Evolutionary conservation across 2,113 vertebrate species (phyloP).

Genomic region (Nymphicus hollandicus): DNA sequence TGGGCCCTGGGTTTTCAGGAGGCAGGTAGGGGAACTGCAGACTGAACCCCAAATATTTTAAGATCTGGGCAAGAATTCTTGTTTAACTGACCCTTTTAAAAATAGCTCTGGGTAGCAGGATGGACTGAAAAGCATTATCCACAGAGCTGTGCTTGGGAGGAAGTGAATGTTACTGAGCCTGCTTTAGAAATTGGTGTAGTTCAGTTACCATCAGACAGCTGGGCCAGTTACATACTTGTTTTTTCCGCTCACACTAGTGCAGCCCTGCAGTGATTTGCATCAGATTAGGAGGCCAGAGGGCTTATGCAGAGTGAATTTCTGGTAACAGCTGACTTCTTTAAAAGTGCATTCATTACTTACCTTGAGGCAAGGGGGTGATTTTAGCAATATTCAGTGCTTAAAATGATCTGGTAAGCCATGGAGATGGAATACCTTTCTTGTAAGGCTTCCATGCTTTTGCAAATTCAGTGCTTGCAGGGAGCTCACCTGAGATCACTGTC

Average conservation of each 20-base stretch:
- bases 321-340: neutral
- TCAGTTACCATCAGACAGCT: constrained; percentile 19
- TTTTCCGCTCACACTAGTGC: neutral
- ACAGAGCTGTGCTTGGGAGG: neutral
- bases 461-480: neutral
- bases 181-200: constrained; percentile 51
- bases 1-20: neutral
- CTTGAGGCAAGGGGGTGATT: neutral
- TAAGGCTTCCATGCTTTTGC: neutral
- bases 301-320: neutral
- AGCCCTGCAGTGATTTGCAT: neutral
- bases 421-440: neutral
- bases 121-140: neutral
- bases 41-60: neutral
- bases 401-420: neutral
- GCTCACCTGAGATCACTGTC: neutral
- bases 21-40: neutral
- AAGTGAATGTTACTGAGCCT: constrained; percentile 28
- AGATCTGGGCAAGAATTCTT: neutral
- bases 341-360: neutral
- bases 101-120: neutral
- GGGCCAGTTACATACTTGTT: neutral
- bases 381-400: neutral
- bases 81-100: neutral
- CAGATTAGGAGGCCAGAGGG: neutral